A percentile compares a stretch with the other conserved stretches of the same genome.
phyloP scores from a whole-genome alignment of 1,140 invertebrate species.

The Drosophila fuyamai region DNA sequence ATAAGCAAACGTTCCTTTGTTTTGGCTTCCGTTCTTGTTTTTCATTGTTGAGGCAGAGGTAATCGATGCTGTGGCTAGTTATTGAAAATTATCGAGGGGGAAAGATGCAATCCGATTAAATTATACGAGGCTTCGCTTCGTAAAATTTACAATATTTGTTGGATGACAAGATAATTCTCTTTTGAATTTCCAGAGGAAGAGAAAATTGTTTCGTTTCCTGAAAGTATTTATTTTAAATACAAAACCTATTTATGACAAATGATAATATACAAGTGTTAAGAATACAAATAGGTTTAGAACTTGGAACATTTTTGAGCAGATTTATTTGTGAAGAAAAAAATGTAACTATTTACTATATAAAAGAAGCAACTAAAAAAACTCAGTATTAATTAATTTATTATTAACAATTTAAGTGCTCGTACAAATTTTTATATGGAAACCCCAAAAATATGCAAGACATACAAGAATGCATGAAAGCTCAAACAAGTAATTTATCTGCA shows the following conservation, averaged over 20 bases:
- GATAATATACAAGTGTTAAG: too few species aligned
- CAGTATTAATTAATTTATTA: background rate
- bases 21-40: slow-evolving; percentile 9
- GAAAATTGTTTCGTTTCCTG: too few species aligned
- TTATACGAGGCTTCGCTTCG: slow-evolving; percentile 4
- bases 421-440: slow-evolving; percentile 4
- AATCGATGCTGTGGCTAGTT: slow-evolving; percentile 58
- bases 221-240: too few species aligned
- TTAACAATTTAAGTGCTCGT: background rate
- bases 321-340: too few species aligned
- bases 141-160: background rate
- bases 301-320: too few species aligned
- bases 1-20: slow-evolving; percentile 60
- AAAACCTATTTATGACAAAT: too few species aligned
- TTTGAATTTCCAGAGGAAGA: too few species aligned
- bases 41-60: slow-evolving; percentile 15
- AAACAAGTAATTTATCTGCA: slow-evolving; percentile 2
- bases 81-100: slow-evolving; percentile 24
- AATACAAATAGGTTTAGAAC: too few species aligned
- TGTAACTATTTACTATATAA: too few species aligned
- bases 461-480: background rate
- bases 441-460: slow-evolving; percentile 36
- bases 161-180: too few species aligned
- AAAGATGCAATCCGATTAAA: slow-evolving; percentile 13
- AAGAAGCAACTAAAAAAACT: too few species aligned